Percentiles rank a stretch among this genome's conserved stretches.
phyloP scores from a whole-genome alignment of 2,113 vertebrate genomes.

The Anthoscopus minutus region DNA sequence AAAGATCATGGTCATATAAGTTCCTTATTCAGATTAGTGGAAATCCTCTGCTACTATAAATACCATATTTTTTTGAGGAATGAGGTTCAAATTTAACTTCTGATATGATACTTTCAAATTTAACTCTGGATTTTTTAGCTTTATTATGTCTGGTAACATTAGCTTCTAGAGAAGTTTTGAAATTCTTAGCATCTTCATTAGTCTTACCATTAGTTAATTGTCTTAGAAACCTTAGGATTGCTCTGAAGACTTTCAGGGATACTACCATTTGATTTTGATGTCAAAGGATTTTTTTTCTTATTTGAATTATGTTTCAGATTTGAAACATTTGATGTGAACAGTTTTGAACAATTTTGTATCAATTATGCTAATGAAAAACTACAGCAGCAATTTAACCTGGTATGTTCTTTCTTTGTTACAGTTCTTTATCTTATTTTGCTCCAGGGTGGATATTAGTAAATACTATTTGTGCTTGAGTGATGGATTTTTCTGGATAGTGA shows the following conservation, averaged over 20 bases:
- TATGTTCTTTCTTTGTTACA: constrained; percentile 58
- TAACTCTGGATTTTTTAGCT: neutral
- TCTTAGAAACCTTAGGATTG: neutral
- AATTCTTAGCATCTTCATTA: neutral
- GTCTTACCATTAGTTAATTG: neutral
- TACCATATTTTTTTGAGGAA: neutral
- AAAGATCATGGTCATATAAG: neutral
- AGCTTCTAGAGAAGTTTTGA: neutral
- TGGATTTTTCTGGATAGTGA: neutral
- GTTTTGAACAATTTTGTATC: constrained; percentile 98
- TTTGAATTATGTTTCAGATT: constrained; percentile 77
- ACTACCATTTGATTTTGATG: neutral
- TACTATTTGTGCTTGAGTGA: neutral
- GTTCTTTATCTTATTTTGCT: neutral
- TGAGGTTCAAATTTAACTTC: neutral
- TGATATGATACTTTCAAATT: neutral
- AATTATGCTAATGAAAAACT: constrained; percentile 98
- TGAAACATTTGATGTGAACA: constrained; percentile 97
- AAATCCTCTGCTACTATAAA: neutral
- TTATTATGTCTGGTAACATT: neutral
- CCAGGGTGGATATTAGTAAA: neutral
- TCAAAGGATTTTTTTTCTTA: neutral
- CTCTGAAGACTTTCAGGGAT: neutral
- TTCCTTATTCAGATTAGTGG: neutral
- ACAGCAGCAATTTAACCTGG: constrained; percentile 97